Percentiles rank a stretch among this genome's conserved stretches.
These are phyloP conservation scores for Rhabdomys dilectus DNA, from an alignment of 2,113 vertebrate genomes.

Conservation along the genomic window DNA sequence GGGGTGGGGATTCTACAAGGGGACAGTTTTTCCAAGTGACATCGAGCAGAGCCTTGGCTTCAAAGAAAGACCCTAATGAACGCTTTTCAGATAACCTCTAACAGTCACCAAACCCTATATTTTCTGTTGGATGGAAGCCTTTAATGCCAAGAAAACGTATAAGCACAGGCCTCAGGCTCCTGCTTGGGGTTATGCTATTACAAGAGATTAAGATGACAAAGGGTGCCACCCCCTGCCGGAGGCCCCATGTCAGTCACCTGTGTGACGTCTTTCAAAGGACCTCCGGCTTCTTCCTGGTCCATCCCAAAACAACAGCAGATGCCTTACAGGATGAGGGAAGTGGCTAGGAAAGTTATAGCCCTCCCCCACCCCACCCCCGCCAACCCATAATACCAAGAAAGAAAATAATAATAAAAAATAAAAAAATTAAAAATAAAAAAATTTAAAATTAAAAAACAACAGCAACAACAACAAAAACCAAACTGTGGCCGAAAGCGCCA, in stretches of 20 bases:
- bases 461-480: slow-evolving; percentile 32
- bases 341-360: slow-evolving; percentile 58
- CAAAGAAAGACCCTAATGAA: slow-evolving; percentile 38
- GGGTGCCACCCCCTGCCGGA: not conserved
- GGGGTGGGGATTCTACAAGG: not conserved
- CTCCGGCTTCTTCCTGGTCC: slow-evolving; percentile 65
- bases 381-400: slow-evolving; percentile 58
- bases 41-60: not conserved
- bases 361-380: no score
- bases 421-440: slow-evolving; percentile 51
- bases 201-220: slow-evolving; percentile 65
- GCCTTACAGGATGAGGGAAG: slow-evolving; percentile 57
- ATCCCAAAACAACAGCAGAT: slow-evolving; percentile 59
- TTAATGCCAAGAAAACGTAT: slow-evolving; percentile 70
- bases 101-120: slow-evolving; percentile 39
- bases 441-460: no score
- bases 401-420: slow-evolving; percentile 35
- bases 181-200: slow-evolving; percentile 53
- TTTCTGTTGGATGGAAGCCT: slow-evolving; percentile 78
- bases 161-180: slow-evolving; percentile 4
- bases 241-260: slow-evolving; percentile 36
- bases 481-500: slow-evolving; percentile 75
- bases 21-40: not conserved
- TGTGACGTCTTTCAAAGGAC: not conserved
- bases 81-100: slow-evolving; percentile 47